Conservation (phyloP, 2,797 vertebrate genomes). For the Myoxocephalus aenaeus region DNA sequence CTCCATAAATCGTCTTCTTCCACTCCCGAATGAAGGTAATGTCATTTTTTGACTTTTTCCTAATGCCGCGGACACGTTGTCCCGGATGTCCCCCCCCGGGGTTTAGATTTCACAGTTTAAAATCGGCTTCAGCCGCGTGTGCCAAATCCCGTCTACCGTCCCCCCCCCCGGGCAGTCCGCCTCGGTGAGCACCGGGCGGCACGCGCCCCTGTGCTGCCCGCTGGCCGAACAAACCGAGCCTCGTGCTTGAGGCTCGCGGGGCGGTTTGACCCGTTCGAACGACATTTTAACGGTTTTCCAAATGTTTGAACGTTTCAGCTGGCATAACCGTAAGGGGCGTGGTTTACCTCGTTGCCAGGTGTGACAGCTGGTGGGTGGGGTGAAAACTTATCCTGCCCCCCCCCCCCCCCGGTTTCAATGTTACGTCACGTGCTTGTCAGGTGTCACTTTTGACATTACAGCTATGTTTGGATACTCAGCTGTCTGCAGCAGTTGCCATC, state of each 20-base stretch:
- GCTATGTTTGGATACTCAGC: slow-evolving; percentile 70
- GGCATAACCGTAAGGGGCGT: no score
- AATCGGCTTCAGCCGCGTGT: not conserved
- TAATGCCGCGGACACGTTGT: fast-evolving
- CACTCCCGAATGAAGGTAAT: slow-evolving; percentile 86
- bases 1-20: slow-evolving; percentile 63
- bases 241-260: slow-evolving; percentile 20
- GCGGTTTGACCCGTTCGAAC: not conserved
- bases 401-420: slow-evolving; percentile 32
- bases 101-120: not conserved
- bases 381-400: slow-evolving; percentile 36
- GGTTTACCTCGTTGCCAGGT: slow-evolving; percentile 50
- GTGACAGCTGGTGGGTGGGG: slow-evolving; percentile 52
- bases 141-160: not conserved
- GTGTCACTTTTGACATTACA: slow-evolving; percentile 52
- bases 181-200: slow-evolving; percentile 33
- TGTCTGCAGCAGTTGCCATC: slow-evolving; percentile 40
- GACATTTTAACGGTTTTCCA: no score
- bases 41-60: not conserved
- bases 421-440: slow-evolving; percentile 21
- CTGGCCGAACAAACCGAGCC: slow-evolving; percentile 57
- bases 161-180: slow-evolving; percentile 11
- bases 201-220: slow-evolving; percentile 40
- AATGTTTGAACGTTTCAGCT: no score
- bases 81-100: not conserved